Base-by-base conservation (phyloP, 23 tunicate genomes). In the Diplosoma virens region DNA sequence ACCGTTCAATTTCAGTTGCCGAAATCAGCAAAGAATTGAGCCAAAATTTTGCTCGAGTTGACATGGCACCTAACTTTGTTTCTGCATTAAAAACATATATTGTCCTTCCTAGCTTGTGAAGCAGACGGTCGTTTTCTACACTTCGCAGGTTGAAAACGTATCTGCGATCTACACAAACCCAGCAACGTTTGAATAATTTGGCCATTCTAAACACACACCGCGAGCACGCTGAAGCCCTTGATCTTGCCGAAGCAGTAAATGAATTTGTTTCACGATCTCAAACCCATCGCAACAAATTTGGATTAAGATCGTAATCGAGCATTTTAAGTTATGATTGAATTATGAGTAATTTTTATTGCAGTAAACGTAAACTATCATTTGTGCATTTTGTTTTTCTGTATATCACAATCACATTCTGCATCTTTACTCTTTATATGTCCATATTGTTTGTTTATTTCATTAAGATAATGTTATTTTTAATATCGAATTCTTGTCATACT, bases 121-220 rank as follows among this genome's bases (percentile, higher is more conserved):
- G 52, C 52, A 16, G 52, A 45, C 52, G 16, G 11, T 45, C 52
- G 11, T 45, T 45, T 45, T 45, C 52, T 9, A 45, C 52, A 9
- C 74, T 67, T 20, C 47, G 74, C 21, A 30, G 74, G 1, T 32
- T 67, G 56, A 67, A 67, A 33, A 67, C 74, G 1, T 67, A 67
- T 67, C 50, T 67, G 41, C 48, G 74, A 20, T 67, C 74, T 1
- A 67, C 74, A 32, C 74, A 67, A 67, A 67, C 74, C 3, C 74
- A 67, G 7, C 20, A 67, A 33, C 74, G 74, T 2, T 32, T 67
- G 25, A 58, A 58, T 22, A n/a, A 22, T n/a, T n/a, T 58, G 25
- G 66, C 66, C 16, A 58, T 58, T 58, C 7, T 58, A 7, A 22
- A 20, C 25, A 22, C 66, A 7, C 66, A 58, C 20, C 66, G 25